These are phyloP conservation scores for Drosophila sordidula DNA, from an alignment of 2,888 invertebrate species.

Conservation along the genomic window DNA sequence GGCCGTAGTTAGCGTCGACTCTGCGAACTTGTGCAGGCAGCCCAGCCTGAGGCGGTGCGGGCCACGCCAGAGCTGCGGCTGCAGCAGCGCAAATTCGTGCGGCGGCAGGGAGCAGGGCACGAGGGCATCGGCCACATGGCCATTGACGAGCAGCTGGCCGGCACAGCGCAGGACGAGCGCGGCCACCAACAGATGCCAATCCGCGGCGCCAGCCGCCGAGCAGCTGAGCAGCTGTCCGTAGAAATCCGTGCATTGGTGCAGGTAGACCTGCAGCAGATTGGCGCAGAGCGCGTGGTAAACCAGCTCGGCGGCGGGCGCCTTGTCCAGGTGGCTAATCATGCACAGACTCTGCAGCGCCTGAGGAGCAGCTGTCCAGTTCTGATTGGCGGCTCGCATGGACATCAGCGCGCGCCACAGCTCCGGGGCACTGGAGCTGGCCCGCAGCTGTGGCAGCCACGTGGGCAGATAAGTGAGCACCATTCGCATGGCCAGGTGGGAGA, in stretches of 20 bases:
- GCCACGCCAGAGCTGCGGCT: slow-evolving; percentile 67
- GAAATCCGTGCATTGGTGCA: slow-evolving; percentile 88
- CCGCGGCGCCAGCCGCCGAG: slow-evolving; percentile 52
- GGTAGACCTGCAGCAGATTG: slow-evolving; percentile 88
- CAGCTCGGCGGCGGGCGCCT: slow-evolving; percentile 87
- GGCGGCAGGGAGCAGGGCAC: slow-evolving; percentile 19
- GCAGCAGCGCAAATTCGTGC: slow-evolving; percentile 53
- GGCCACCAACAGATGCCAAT: slow-evolving; percentile 86
- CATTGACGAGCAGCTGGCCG: slow-evolving; percentile 92
- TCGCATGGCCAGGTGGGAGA: slow-evolving; percentile 86
- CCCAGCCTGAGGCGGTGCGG: slow-evolving; percentile 71
- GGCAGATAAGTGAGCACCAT: slow-evolving; percentile 86
- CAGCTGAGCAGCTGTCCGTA: slow-evolving; percentile 86
- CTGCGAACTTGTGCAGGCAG: slow-evolving; percentile 65
- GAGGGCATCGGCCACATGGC: slow-evolving; percentile 87
- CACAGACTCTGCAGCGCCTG: slow-evolving; percentile 61
- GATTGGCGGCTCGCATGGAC: neutral
- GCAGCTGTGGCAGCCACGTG: slow-evolving; percentile 85
- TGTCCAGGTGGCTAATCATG: slow-evolving; percentile 89
- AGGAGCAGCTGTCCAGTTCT: neutral
- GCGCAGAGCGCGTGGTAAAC: slow-evolving; percentile 83
- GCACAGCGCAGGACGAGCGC: slow-evolving; percentile 90
- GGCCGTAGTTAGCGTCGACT: slow-evolving; percentile 88
- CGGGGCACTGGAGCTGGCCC: neutral
- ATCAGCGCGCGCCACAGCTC: slow-evolving; percentile 67